These are phyloP conservation scores for Chiridota heheva DNA, from an alignment of 35 echinoderm and acorn worm species.

Conservation along the genomic window DNA sequence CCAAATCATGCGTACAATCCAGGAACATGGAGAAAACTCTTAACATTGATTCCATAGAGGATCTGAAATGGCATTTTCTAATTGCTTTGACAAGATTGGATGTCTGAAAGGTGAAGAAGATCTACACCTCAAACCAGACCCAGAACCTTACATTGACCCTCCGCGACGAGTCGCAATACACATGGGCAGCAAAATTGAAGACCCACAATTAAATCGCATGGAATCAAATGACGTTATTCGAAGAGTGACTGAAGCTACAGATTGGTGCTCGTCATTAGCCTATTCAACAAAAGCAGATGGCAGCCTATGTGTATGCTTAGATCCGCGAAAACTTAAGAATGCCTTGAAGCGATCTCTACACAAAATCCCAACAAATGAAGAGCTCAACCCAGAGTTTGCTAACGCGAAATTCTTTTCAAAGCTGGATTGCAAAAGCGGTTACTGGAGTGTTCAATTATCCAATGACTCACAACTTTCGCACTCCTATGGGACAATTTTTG, in stretches of 20 bases:
- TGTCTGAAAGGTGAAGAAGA: too few relatives aligned
- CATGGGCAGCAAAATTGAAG: conserved; percentile 2
- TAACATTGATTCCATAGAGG: too few relatives aligned
- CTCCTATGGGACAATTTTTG: too few relatives aligned
- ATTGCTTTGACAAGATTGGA: too few relatives aligned
- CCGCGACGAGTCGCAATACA: background rate
- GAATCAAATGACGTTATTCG: conserved; percentile 2
- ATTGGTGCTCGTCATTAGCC: conserved; percentile 43
- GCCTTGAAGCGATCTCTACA: conserved; percentile 38
- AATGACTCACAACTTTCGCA: too few relatives aligned
- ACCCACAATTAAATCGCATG: conserved; percentile 11
- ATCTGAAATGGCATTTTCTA: too few relatives aligned
- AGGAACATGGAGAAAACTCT: too few relatives aligned
- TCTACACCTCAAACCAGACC: too few relatives aligned
- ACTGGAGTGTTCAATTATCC: conserved; percentile 14
- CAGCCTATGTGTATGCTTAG: conserved; percentile 38
- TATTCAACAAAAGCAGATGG: conserved; percentile 25
- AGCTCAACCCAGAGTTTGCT: too few relatives aligned
- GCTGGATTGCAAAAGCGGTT: background rate
- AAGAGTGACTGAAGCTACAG: conserved; percentile 9
- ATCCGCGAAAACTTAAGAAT: conserved; percentile 53
- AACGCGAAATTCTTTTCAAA: too few relatives aligned
- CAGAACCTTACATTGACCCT: background rate
- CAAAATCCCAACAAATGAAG: conserved; percentile 27
- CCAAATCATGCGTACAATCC: too few relatives aligned